Evolutionary conservation across 2,113 vertebrate species (phyloP), one percentile per base, ranked within the genome.

Genomic region (Eudyptes chrysolophus): DNA sequence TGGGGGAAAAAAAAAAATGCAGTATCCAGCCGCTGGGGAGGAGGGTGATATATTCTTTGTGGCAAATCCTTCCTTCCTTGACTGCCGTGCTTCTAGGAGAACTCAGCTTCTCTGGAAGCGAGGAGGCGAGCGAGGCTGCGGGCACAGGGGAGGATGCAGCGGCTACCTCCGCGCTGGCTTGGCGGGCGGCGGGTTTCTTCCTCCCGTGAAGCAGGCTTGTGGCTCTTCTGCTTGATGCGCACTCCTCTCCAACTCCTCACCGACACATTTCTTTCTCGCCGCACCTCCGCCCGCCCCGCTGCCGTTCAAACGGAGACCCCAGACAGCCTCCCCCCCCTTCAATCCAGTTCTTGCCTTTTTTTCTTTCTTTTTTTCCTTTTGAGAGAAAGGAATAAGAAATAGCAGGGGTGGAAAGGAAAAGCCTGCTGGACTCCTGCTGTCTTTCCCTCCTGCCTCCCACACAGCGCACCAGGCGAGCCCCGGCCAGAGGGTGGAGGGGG

Each of bases 231-330:
- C 49, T 19, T 19, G 81, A 46, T 57, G 48, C 70, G 10, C 36
- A 29, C 94, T 90, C 51, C 78, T 42, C 68, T 72, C 96, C 94
- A 90, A 92, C 94, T 95, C 97, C 97, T 97, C 97, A 97, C 88
- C 40, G 95, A 77, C 85, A 78, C 94, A 69, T 87, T 34, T n/a
- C 75, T 44, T 24, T 7, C 84, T 48, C 51, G 52, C 80, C 92
- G 89, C 90, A 60, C 92, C 95, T 87, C 88, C 90, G 80, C 89
- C 95, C 96, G 85, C 75, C 90, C 87, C 89, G 25, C 91, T 69
- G 93, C 70, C n/a, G 52, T 49, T 36, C 69, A 51, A 48, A 72
- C 94, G 13, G 51, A 61, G 29, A 71, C 30, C 64, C 52, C 20
- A 16, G 42, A 26, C 36, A 5, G 38, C 18, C 26, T 3, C 7